A percentile compares a stretch with the other conserved stretches of the same genome.
These are phyloP conservation scores for Drosophila triauraria DNA, from an alignment of 1,140 invertebrate genomes.

Conservation along the genomic window DNA sequence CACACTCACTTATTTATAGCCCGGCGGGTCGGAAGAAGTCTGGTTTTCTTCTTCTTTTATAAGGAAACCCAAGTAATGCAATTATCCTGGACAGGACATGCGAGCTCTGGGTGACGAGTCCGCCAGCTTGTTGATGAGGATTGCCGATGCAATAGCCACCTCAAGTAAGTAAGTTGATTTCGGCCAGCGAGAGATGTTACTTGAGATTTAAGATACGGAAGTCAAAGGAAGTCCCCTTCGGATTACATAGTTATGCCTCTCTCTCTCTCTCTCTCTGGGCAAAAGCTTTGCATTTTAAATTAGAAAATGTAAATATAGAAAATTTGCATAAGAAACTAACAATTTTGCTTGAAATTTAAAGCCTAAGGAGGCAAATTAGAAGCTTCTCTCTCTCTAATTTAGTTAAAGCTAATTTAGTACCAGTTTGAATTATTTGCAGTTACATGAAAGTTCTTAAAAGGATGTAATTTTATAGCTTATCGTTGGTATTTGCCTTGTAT, in stretches of 20 bases:
- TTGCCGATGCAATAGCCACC: constrained; percentile 19
- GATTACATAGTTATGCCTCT: neutral
- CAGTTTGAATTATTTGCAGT: neutral
- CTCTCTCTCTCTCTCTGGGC: no score
- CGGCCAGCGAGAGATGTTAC: constrained; percentile 1
- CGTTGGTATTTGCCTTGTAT: neutral
- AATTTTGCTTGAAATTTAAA: neutral
- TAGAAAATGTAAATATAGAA: constrained; percentile 11
- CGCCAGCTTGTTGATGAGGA: constrained; percentile 23
- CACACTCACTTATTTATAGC: constrained; percentile 73
- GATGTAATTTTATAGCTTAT: no score
- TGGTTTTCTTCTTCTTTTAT: constrained; percentile 35
- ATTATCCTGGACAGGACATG: constrained; percentile 62
- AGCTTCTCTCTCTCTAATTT: neutral
- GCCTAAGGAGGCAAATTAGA: no score
- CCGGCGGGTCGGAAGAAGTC: constrained; percentile 71
- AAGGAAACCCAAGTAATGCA: constrained; percentile 70
- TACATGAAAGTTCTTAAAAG: neutral
- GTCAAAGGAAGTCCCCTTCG: constrained; percentile 6
- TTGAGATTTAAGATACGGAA: constrained; percentile 31
- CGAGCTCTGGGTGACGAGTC: constrained; percentile 25
- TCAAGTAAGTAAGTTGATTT: constrained; percentile 25
- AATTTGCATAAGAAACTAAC: constrained; percentile 17
- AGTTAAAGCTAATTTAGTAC: neutral
- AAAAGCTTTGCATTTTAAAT: constrained; percentile 31